phyloP scores from a whole-genome alignment of 2,113 vertebrate genomes.

The Polypterus bichir region DNA sequence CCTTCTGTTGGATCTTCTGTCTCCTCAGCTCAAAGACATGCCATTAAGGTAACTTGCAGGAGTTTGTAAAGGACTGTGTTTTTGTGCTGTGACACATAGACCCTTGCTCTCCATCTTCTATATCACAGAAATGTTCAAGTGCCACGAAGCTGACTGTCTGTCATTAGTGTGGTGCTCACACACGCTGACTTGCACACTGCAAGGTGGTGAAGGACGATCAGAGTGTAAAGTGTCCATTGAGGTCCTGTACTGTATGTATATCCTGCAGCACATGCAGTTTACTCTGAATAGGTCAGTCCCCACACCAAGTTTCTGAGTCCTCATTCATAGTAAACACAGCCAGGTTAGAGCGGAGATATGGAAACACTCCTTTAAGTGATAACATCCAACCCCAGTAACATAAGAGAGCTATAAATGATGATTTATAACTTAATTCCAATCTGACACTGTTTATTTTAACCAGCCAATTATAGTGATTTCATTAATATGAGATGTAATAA shows the following conservation, averaged over 20 bases:
- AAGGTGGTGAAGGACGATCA: neutral
- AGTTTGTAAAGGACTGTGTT: no score
- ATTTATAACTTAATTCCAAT: slow-evolving; percentile 8
- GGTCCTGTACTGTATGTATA: neutral
- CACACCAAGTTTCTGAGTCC: neutral
- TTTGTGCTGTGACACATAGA: no score
- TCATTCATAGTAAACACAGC: neutral
- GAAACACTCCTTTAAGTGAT: neutral
- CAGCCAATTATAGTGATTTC: neutral
- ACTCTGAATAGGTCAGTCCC: neutral
- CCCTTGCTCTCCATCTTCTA: no score
- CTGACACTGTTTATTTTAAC: slow-evolving; percentile 4
- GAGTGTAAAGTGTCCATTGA: neutral
- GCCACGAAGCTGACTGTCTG: neutral
- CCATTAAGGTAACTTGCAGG: no score
- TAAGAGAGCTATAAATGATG: slow-evolving; percentile 1
- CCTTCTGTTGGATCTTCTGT: no score
- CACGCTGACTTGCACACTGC: neutral
- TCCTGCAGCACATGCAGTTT: neutral
- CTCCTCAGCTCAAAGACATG: no score
- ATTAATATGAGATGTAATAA: slow-evolving; percentile 1
- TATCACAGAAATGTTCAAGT: no score
- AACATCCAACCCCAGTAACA: neutral
- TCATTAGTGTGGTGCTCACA: neutral
- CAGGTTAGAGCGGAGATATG: neutral